Conservation (phyloP, 2,797 vertebrate species). For the Rhynchotus rufescens region DNA sequence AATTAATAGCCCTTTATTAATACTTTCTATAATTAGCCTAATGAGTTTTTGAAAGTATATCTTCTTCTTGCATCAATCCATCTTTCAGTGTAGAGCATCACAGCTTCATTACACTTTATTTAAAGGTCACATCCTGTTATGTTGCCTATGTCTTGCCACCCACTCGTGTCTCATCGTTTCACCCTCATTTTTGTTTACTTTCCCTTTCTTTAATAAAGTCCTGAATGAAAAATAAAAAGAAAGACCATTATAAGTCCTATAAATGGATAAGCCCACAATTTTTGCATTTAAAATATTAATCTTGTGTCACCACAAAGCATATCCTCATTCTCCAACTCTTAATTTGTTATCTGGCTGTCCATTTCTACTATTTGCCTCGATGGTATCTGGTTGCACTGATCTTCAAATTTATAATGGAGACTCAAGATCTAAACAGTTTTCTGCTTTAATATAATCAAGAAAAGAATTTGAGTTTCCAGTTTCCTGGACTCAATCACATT, state of each 20-base stretch:
- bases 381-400: neutral
- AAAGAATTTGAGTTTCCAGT: neutral
- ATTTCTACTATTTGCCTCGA: neutral
- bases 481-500: neutral
- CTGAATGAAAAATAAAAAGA: neutral
- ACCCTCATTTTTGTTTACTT: neutral
- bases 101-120: neutral
- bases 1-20: neutral
- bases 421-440: neutral
- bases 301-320: neutral
- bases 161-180: neutral
- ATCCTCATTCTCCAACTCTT: neutral
- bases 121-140: neutral
- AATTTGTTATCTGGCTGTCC: neutral
- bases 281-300: neutral
- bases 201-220: neutral
- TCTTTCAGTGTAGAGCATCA: neutral
- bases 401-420: neutral
- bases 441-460: neutral
- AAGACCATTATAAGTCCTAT: fast-evolving
- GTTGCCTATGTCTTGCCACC: neutral
- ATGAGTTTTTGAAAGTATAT: neutral
- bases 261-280: neutral
- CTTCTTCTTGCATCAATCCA: neutral
- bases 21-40: neutral